Conservation (phyloP, 2,888 invertebrate species). For the Sphinx pinastri region DNA sequence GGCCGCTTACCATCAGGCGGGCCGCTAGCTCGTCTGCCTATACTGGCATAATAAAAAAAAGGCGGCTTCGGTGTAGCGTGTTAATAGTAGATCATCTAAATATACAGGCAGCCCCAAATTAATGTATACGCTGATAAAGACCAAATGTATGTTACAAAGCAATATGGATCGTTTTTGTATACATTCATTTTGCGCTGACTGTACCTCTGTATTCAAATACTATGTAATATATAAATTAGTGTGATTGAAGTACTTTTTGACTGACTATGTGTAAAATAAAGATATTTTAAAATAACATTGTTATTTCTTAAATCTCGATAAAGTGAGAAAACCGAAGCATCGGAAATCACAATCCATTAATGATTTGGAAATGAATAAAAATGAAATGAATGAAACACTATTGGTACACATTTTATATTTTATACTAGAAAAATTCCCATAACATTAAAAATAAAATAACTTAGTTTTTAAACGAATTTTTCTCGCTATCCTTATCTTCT, state of each 20-base stretch:
- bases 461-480: constrained; percentile 48
- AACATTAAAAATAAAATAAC: constrained; percentile 39
- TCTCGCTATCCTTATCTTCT: constrained; percentile 56
- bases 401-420: constrained; percentile 19
- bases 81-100: no score
- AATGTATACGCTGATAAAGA: no score
- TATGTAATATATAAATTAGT: constrained; percentile 25
- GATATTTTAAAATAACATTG: constrained; percentile 41
- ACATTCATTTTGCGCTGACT: neutral
- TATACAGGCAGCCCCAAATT: no score
- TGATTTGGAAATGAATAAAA: neutral
- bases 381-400: neutral
- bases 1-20: no score
- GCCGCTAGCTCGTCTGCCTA: no score
- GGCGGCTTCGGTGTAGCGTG: no score
- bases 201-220: constrained; percentile 2
- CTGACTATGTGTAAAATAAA: constrained; percentile 47
- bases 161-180: neutral
- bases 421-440: constrained; percentile 26
- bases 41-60: no score
- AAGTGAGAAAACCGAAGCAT: no score
- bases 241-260: constrained; percentile 38
- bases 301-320: constrained; percentile 26
- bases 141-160: no score
- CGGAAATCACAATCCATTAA: constrained; percentile 16